Conservation (phyloP, 2,888 invertebrate species). For the Cantharis nigra region DNA sequence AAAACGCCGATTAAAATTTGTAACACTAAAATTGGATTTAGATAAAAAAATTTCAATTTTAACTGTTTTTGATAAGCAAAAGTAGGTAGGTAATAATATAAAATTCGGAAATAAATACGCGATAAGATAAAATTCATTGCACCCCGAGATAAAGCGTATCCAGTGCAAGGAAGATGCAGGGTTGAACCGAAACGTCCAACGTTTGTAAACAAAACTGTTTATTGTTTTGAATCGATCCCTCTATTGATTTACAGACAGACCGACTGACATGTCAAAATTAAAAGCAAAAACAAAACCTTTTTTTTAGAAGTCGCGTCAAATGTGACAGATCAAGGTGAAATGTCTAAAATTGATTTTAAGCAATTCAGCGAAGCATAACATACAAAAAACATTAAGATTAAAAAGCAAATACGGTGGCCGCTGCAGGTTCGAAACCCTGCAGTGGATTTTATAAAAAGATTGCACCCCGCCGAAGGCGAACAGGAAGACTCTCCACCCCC, state of each 20-base stretch:
- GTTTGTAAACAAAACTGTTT: background rate
- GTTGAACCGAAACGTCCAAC: background rate
- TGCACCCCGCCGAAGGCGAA: background rate
- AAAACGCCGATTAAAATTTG: background rate
- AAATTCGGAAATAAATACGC: background rate
- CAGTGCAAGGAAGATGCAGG: background rate
- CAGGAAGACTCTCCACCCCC: background rate
- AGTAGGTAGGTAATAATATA: background rate
- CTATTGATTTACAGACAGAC: background rate
- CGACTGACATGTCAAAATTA: background rate
- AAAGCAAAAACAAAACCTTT: background rate
- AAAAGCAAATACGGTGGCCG: background rate
- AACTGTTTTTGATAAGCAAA: background rate
- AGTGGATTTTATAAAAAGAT: background rate
- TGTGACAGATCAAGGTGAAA: background rate
- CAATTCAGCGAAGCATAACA: background rate
- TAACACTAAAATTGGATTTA: background rate
- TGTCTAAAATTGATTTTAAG: background rate
- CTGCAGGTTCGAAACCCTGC: background rate
- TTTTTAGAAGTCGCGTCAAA: background rate
- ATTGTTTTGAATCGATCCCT: background rate
- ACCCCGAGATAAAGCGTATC: background rate
- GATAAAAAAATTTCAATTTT: background rate
- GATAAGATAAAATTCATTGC: background rate
- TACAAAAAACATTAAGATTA: background rate